These are phyloP conservation scores for Cryptocephalus moraei DNA, from an alignment of 2,888 invertebrate genomes.

Conservation along the genomic window DNA sequence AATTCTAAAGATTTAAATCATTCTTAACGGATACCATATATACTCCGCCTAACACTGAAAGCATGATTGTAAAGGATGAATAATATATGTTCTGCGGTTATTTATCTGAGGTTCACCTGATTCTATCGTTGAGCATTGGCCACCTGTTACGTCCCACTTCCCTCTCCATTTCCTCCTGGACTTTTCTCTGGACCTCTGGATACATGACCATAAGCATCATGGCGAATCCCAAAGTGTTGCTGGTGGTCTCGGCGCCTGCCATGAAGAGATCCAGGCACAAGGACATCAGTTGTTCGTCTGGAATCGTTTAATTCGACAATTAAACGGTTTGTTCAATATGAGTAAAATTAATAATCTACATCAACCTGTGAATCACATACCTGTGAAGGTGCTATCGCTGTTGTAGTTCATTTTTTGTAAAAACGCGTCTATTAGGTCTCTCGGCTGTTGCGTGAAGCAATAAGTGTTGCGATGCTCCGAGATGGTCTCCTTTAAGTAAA, in stretches of 20 bases:
- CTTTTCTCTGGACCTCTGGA: conserved; percentile 44
- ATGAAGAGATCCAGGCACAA: conserved; percentile 57
- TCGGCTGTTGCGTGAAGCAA: conserved; percentile 38
- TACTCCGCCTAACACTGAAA: no score
- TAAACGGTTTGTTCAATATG: neutral
- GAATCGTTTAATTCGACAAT: conserved; percentile 5
- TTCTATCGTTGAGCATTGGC: conserved; percentile 47
- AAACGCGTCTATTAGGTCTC: conserved; percentile 58
- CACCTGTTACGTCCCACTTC: conserved; percentile 46
- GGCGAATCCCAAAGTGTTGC: conserved; percentile 51
- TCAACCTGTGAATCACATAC: conserved; percentile 22
- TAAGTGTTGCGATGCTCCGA: conserved; percentile 41
- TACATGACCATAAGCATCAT: conserved; percentile 49
- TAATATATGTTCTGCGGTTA: no score
- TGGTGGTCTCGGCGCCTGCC: conserved; percentile 62
- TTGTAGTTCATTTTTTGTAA: conserved; percentile 45
- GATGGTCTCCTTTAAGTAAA: conserved; percentile 42
- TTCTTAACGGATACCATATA: no score
- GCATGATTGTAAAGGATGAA: no score
- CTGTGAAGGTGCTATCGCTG: conserved; percentile 38
- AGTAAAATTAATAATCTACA: neutral
- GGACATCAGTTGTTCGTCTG: conserved; percentile 34
- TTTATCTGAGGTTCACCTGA: no score
- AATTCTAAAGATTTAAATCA: no score
- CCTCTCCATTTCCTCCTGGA: conserved; percentile 51